Percentiles rank a stretch among this genome's conserved stretches.
Conservation (phyloP, 2,888 invertebrate genomes). For the Neoitamus cyanurus region DNA sequence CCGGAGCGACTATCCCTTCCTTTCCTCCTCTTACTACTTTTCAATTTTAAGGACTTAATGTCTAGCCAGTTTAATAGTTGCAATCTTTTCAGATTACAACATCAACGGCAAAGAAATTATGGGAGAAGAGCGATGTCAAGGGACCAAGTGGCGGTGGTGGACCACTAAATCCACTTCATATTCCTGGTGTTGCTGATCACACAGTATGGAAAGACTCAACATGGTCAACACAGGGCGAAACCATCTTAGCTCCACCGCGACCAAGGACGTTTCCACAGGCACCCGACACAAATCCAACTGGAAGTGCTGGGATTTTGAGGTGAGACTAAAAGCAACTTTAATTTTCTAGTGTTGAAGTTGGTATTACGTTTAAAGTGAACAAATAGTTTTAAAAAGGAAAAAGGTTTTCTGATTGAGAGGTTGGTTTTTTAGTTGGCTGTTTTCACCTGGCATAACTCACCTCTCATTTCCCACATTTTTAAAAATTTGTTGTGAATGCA, state of each 20-base stretch:
- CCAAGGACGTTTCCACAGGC: constrained; percentile 73
- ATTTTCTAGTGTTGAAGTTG: too few relatives aligned
- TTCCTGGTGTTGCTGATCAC: constrained; percentile 71
- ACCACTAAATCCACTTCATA: constrained; percentile 78
- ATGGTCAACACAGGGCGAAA: constrained; percentile 90
- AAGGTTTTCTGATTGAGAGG: too few relatives aligned
- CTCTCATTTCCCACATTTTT: too few relatives aligned
- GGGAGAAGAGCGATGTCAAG: constrained; percentile 87
- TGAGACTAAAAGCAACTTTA: constrained; percentile 52
- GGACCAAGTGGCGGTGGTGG: constrained; percentile 70
- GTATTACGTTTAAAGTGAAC: too few relatives aligned
- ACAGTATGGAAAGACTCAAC: constrained; percentile 94
- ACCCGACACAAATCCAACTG: constrained; percentile 69
- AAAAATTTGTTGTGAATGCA: too few relatives aligned
- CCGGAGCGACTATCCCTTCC: too few relatives aligned
- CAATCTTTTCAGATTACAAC: constrained; percentile 82
- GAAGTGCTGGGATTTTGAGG: constrained; percentile 67
- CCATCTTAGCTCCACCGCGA: constrained; percentile 82
- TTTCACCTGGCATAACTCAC: too few relatives aligned
- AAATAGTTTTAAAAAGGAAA: too few relatives aligned
- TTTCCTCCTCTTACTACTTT: not conserved
- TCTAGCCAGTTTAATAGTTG: not conserved
- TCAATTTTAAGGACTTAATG: not conserved
- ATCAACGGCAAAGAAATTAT: constrained; percentile 92
- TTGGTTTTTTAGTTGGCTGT: too few relatives aligned